Evolutionary conservation across 2,888 invertebrate species (phyloP).

Genomic region (Drosophila picticornis): DNA sequence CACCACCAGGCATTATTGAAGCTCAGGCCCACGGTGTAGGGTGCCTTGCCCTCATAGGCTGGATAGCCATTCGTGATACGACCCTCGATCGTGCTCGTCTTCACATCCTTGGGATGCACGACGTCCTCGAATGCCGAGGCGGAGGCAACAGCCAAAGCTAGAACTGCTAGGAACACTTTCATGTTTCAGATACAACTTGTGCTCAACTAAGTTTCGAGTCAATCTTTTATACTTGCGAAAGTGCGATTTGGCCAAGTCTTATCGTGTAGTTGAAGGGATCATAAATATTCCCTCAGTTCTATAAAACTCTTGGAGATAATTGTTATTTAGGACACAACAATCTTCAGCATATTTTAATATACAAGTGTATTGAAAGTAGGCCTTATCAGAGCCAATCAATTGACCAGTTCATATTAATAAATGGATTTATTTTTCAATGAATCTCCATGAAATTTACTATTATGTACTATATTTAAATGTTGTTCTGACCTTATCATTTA

Average conservation of each 20-base stretch:
- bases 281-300: constrained; percentile 30
- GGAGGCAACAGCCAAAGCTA: constrained; percentile 57
- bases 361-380: constrained; percentile 1
- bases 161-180: constrained; percentile 56
- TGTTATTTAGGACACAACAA: constrained; percentile 5
- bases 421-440: constrained; percentile 4
- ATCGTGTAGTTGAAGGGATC: constrained; percentile 2
- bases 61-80: constrained; percentile 71
- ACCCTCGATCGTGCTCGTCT: constrained; percentile 40
- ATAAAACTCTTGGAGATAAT: constrained; percentile 32
- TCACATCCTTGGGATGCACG: constrained; percentile 49
- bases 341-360: neutral
- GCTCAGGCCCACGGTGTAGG: constrained; percentile 76
- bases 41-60: constrained; percentile 66
- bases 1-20: constrained; percentile 73
- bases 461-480: neutral
- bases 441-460: neutral
- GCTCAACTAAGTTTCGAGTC: neutral
- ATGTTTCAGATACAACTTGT: constrained; percentile 47
- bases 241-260: constrained; percentile 2
- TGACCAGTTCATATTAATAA: neutral
- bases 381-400: constrained; percentile 14
- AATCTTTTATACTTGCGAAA: constrained; percentile 28
- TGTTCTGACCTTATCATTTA: neutral
- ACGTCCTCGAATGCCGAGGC: constrained; percentile 21